A percentile compares a stretch with the other conserved stretches of the same genome.
phyloP scores from a whole-genome alignment of 1,140 invertebrate species.

The Dinoponera quadriceps region DNA sequence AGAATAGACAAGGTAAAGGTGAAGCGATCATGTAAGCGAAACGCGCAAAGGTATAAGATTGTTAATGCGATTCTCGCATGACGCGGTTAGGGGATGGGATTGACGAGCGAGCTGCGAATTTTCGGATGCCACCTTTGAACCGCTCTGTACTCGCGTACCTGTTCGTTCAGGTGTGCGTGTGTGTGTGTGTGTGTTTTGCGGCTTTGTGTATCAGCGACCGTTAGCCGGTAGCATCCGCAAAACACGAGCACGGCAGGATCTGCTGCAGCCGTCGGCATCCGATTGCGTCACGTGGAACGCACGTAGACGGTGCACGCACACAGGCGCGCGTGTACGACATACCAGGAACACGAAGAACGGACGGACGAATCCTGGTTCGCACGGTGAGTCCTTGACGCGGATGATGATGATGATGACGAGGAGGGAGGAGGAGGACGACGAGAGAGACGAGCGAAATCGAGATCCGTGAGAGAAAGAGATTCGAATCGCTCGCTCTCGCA shows the following conservation, averaged over 20 bases:
- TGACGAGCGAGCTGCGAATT: too few species aligned
- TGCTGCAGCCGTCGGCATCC: slow-evolving; percentile 64
- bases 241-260: slow-evolving; percentile 59
- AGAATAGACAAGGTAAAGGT: too few species aligned
- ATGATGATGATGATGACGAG: slow-evolving; percentile 54
- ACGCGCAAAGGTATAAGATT: too few species aligned
- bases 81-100: too few species aligned
- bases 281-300: slow-evolving; percentile 68
- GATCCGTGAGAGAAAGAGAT: slow-evolving; percentile 74
- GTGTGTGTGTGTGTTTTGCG: neutral
- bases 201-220: slow-evolving; percentile 54
- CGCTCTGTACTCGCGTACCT: neutral
- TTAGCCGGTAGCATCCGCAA: slow-evolving; percentile 71
- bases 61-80: too few species aligned
- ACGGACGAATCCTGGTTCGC: slow-evolving; percentile 43
- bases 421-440: slow-evolving; percentile 46
- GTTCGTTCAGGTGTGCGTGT: neutral
- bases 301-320: slow-evolving; percentile 26
- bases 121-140: too few species aligned
- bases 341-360: slow-evolving; percentile 15
- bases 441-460: slow-evolving; percentile 71
- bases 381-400: slow-evolving; percentile 69
- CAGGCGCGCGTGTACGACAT: neutral
- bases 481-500: slow-evolving; percentile 11
- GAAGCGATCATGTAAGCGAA: too few species aligned